phyloP scores from a whole-genome alignment of 30 jellyfish, hydroid and myxozoan species.

The Chironex yamaguchii region DNA sequence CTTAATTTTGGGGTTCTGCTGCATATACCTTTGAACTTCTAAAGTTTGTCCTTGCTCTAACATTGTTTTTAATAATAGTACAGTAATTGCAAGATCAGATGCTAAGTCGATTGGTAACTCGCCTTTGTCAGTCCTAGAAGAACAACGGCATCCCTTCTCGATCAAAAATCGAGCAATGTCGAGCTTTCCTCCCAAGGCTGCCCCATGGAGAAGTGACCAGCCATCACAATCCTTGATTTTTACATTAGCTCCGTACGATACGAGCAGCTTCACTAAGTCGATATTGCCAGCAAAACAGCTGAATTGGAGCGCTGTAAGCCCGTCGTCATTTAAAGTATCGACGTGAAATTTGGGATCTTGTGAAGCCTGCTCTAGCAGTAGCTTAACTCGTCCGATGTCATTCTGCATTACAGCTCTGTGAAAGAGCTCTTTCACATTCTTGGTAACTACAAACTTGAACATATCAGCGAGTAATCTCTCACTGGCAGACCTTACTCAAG shows the following conservation, averaged over 20 bases:
- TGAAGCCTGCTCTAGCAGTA: slow-evolving; percentile 89
- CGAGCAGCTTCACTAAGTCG: slow-evolving; percentile 83
- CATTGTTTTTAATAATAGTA: slow-evolving; percentile 80
- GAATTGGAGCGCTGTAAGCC: slow-evolving; percentile 93
- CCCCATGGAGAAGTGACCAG: slow-evolving; percentile 88
- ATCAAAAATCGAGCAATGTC: slow-evolving; percentile 72
- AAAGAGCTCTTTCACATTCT: slow-evolving; percentile 87
- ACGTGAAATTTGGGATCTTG: slow-evolving; percentile 88
- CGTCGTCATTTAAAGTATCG: slow-evolving; percentile 92
- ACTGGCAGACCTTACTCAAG: too few species aligned
- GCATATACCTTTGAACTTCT: slow-evolving; percentile 84
- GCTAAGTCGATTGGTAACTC: slow-evolving; percentile 87
- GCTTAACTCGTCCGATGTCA: slow-evolving; percentile 80
- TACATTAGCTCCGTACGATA: slow-evolving; percentile 77
- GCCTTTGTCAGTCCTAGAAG: slow-evolving; percentile 62
- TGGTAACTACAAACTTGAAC: slow-evolving; percentile 95
- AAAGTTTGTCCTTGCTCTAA: slow-evolving; percentile 70
- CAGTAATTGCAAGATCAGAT: slow-evolving; percentile 69
- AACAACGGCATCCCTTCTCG: slow-evolving; percentile 73
- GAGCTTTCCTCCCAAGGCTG: slow-evolving; percentile 87
- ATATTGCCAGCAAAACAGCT: slow-evolving; percentile 94
- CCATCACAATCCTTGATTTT: slow-evolving; percentile 94
- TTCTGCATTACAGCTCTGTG: slow-evolving; percentile 93
- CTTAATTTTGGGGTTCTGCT: slow-evolving; percentile 81
- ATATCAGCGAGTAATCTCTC: slow-evolving; percentile 18